Conservation (phyloP, 2,888 invertebrate species). For the Drosophila longiperda region DNA sequence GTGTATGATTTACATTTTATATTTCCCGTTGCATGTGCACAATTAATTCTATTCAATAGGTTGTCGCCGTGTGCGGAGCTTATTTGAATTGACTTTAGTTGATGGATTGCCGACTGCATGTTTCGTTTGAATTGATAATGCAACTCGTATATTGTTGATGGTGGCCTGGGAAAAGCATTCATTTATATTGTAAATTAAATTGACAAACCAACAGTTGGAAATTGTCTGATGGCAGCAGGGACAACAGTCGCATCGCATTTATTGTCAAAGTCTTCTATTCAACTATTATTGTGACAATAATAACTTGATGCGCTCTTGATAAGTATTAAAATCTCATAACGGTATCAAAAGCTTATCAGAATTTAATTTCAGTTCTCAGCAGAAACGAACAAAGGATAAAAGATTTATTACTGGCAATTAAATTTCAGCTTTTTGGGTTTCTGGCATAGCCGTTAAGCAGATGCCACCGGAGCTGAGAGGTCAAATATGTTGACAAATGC, state of each 20-base stretch:
- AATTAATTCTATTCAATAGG: slow-evolving; percentile 23
- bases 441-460: slow-evolving; percentile 9
- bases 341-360: neutral
- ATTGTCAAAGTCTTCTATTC: neutral
- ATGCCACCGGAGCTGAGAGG: slow-evolving; percentile 11
- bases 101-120: slow-evolving; percentile 48
- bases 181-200: slow-evolving; percentile 22
- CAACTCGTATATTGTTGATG: slow-evolving; percentile 16
- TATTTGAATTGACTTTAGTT: slow-evolving; percentile 55
- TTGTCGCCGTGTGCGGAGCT: slow-evolving; percentile 2
- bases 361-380: slow-evolving; percentile 16
- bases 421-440: slow-evolving; percentile 34
- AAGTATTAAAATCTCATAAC: neutral
- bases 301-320: slow-evolving; percentile 8
- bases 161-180: slow-evolving; percentile 22
- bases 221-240: neutral
- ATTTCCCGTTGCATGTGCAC: slow-evolving; percentile 34
- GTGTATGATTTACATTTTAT: slow-evolving; percentile 6
- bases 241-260: neutral
- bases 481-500: slow-evolving; percentile 47
- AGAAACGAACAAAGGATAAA: neutral
- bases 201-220: slow-evolving; percentile 20
- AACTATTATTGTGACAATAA: neutral
- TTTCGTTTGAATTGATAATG: slow-evolving; percentile 46
- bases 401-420: slow-evolving; percentile 34